phyloP scores from a whole-genome alignment of 1,140 invertebrate species.

The Atta texana region DNA sequence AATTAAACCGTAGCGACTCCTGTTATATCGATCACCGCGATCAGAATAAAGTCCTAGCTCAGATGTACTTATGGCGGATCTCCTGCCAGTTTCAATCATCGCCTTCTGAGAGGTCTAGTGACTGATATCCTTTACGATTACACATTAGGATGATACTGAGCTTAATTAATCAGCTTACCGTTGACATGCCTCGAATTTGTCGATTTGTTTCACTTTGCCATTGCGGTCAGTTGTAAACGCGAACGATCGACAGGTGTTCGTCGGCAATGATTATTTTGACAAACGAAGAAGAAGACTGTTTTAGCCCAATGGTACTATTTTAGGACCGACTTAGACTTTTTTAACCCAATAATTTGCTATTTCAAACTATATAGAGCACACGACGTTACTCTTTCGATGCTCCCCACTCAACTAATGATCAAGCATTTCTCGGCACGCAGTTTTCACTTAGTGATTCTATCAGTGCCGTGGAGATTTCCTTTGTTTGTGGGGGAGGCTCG shows the following conservation, averaged over 20 bases:
- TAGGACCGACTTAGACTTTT: too few relatives aligned
- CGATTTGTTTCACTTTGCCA: slow-evolving; percentile 29
- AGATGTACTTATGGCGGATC: slow-evolving; percentile 84
- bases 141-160: slow-evolving; percentile 22
- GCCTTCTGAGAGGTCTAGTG: slow-evolving; percentile 67
- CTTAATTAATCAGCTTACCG: slow-evolving; percentile 25
- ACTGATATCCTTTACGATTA: slow-evolving; percentile 51
- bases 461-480: slow-evolving; percentile 80
- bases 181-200: slow-evolving; percentile 20
- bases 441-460: slow-evolving; percentile 83
- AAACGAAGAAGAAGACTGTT: neutral
- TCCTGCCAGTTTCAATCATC: slow-evolving; percentile 83
- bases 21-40: slow-evolving; percentile 80
- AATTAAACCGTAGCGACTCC: slow-evolving; percentile 77
- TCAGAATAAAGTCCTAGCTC: slow-evolving; percentile 85
- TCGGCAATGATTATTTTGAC: neutral
- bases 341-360: neutral
- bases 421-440: slow-evolving; percentile 70
- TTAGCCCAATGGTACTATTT: too few relatives aligned
- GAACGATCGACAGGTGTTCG: neutral
- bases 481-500: slow-evolving; percentile 79
- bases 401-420: slow-evolving; percentile 79
- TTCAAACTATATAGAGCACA: neutral
- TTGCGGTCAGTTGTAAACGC: neutral
- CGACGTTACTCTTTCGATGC: slow-evolving; percentile 71